A percentile compares a stretch with the other conserved stretches of the same genome.
Evolutionary conservation across 2,888 invertebrate species (phyloP).

Genomic region (Pycnomerus fuliginosus): DNA sequence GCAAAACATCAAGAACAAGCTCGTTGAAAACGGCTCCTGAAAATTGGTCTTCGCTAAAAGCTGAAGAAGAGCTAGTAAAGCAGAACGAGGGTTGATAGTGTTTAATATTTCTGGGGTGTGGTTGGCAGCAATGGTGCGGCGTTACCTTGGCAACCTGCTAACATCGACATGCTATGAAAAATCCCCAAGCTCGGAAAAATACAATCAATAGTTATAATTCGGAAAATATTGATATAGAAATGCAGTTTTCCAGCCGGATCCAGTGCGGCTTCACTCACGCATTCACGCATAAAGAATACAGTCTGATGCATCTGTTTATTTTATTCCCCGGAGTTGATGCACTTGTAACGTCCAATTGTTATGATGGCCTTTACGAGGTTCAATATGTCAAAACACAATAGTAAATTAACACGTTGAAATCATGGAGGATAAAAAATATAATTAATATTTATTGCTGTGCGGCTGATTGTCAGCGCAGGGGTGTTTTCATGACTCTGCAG

Average conservation of each 20-base stretch:
- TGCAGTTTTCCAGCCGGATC: too few relatives aligned
- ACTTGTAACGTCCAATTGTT: conserved; percentile 13
- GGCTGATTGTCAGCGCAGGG: conserved; percentile 34
- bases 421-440: conserved; percentile 42
- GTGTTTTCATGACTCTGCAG: conserved; percentile 14
- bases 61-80: conserved; percentile 3
- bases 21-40: too few relatives aligned
- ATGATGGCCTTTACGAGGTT: conserved; percentile 25
- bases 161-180: conserved; percentile 49
- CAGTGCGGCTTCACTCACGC: too few relatives aligned
- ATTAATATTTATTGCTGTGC: conserved; percentile 45
- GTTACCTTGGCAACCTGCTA: conserved; percentile 48
- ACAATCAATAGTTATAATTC: conserved; percentile 48
- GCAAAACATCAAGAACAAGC: too few relatives aligned
- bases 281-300: too few relatives aligned
- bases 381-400: conserved; percentile 42
- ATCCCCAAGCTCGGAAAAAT: conserved; percentile 46
- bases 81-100: conserved; percentile 30
- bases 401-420: conserved; percentile 45
- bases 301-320: too few relatives aligned
- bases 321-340: background rate
- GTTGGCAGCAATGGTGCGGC: conserved; percentile 45
- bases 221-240: too few relatives aligned
- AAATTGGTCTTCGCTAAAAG: conserved; percentile 19
- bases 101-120: conserved; percentile 41